phyloP scores from a whole-genome alignment of 1,140 invertebrate genomes.

The Eupristina koningsbergeri region DNA sequence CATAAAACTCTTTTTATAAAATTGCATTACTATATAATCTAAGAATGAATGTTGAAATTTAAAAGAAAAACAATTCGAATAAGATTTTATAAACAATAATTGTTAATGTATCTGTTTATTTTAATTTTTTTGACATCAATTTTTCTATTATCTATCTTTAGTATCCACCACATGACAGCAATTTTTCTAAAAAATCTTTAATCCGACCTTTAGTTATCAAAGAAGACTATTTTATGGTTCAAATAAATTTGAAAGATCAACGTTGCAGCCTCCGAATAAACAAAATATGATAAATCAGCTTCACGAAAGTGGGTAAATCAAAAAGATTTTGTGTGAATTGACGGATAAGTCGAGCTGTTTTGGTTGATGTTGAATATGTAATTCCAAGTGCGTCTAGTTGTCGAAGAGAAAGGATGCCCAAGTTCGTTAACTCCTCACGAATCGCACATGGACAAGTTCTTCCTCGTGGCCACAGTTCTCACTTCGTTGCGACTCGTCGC shows the following conservation, averaged over 20 bases:
- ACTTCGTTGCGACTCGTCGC: not conserved
- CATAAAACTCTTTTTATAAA: too few species aligned
- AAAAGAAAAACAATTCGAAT: too few species aligned
- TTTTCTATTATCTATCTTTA: not conserved
- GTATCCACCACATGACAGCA: too few species aligned
- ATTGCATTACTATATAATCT: too few species aligned
- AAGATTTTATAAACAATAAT: not conserved
- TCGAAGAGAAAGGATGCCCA: constrained; percentile 45
- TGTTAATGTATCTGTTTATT: not conserved
- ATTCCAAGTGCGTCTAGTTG: not conserved
- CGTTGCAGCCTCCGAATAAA: not conserved
- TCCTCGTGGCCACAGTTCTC: constrained; percentile 36
- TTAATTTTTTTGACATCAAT: not conserved
- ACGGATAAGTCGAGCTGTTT: not conserved
- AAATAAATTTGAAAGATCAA: not conserved
- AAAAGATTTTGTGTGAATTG: not conserved
- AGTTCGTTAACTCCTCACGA: constrained; percentile 41
- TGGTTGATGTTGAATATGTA: not conserved
- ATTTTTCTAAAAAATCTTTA: not conserved
- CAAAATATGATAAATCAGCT: not conserved
- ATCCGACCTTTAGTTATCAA: not conserved
- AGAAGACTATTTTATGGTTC: not conserved
- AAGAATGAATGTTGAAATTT: too few species aligned
- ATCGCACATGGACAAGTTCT: constrained; percentile 20
- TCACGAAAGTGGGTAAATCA: too few species aligned